Evolutionary conservation across 2,797 vertebrate species (phyloP), one percentile per base, ranked within the genome.

Genomic region (Hephaestus fuliginosus): DNA sequence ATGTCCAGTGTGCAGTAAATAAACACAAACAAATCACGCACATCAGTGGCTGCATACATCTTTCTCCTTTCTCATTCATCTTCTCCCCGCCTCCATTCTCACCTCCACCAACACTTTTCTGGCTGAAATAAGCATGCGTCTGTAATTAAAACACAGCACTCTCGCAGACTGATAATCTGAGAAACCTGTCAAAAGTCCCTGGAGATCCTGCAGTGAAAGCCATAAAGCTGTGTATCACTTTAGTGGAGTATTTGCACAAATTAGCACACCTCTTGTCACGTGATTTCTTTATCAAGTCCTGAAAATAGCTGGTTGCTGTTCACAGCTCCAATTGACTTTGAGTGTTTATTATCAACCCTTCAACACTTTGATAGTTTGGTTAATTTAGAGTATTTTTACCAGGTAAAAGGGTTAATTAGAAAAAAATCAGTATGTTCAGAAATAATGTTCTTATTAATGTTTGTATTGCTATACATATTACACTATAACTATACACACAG

Each of bases 181-280:
- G 76, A 82, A 85, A 85, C 66, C 67, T 70, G 82, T 80, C 80
- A 80, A 12, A 80, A 22, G 55, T 69, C 85, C 60, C 81, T 2
- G 30, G 71, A 82, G 86, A 76, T 8, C 28, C 0, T 7, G 1
- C 44, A 18, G 11, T 49, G 39, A 61, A 76, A 70, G 53, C 74
- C 70, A 69, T 3, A 15, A 44, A 75, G 85, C 25, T 0, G 53
- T 73, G 36, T 68, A 60, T 72, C 81, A 80, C 73, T 75, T 86
- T 30, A 25, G 10, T 55, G 67, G 61, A 71, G 66, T 80, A 75
- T 81, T 80, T 88, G 41, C 78, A 84, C 80, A 71, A 71, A 77
- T 79, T 81, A 81, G 64, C 80, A 56, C 81, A 36, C 58, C 60
- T 43, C 22, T 9, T 22, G 1, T 74, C 43, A 20, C 49, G 53